phyloP scores from a whole-genome alignment of 2,888 invertebrate species.

The Drosophila subsilvestris region DNA sequence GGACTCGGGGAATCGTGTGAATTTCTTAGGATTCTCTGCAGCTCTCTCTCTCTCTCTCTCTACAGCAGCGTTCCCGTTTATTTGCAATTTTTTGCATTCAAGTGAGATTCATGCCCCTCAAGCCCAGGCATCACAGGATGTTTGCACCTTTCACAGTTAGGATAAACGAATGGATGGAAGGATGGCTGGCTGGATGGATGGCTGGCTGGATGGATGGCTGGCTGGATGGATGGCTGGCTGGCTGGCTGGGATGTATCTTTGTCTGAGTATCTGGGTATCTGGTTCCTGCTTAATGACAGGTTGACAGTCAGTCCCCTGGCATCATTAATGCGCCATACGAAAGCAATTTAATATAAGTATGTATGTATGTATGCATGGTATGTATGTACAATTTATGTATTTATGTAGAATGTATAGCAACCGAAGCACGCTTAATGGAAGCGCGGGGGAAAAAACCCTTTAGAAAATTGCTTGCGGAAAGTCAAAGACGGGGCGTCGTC shows the following conservation, averaged over 20 bases:
- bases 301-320: constrained; percentile 48
- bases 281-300: constrained; percentile 68
- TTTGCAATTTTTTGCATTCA: constrained; percentile 53
- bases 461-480: constrained; percentile 56
- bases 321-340: constrained; percentile 72
- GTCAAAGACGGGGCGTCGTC: constrained; percentile 39
- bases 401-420: neutral
- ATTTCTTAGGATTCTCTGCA: constrained; percentile 44
- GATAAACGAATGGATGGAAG: constrained; percentile 9
- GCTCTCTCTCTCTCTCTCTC: neutral
- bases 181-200: constrained; percentile 2
- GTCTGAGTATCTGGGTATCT: constrained; percentile 39
- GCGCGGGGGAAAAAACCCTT: constrained; percentile 61
- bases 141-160: constrained; percentile 72
- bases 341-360: constrained; percentile 76
- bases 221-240: constrained; percentile 13
- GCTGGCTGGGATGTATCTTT: constrained; percentile 12
- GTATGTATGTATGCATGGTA: neutral
- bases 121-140: constrained; percentile 60
- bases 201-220: neutral
- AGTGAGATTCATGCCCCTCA: constrained; percentile 19
- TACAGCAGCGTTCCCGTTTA: constrained; percentile 30
- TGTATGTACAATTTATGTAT: too few relatives aligned
- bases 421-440: constrained; percentile 50
- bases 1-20: constrained; percentile 48